These are phyloP conservation scores for Microlaimidae sp. DNA, from an alignment of 2,888 invertebrate species.

Conservation along the genomic window DNA sequence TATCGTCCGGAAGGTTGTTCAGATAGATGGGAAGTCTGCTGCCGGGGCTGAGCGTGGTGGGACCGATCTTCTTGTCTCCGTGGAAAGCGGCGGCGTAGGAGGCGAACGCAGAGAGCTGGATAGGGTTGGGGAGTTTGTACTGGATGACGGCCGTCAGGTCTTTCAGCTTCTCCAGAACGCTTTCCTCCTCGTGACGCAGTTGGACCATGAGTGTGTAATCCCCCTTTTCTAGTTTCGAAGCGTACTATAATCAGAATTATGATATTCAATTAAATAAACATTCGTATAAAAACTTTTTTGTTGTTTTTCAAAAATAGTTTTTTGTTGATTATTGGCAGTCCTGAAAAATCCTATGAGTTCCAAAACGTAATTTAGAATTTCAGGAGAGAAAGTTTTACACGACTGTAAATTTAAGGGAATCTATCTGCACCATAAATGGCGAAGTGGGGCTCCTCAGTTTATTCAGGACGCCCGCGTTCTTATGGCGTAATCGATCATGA, in stretches of 20 bases:
- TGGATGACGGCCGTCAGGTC: conserved; percentile 54
- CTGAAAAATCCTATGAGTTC: too few relatives aligned
- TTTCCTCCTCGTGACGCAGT: conserved; percentile 70
- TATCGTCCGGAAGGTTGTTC: conserved; percentile 59
- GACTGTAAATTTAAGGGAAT: too few relatives aligned
- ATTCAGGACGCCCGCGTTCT: too few relatives aligned
- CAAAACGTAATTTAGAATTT: too few relatives aligned
- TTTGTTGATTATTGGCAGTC: too few relatives aligned
- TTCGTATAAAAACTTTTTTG: too few relatives aligned
- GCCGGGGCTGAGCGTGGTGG: conserved; percentile 47
- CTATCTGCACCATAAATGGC: too few relatives aligned
- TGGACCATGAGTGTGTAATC: conserved; percentile 72
- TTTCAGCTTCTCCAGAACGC: conserved; percentile 62
- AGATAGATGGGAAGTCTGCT: conserved; percentile 57
- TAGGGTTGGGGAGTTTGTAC: conserved; percentile 55
- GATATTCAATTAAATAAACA: too few relatives aligned
- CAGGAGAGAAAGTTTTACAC: too few relatives aligned
- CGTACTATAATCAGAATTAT: conserved; percentile 55
- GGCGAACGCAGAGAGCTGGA: conserved; percentile 59
- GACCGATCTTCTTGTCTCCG: conserved; percentile 58
- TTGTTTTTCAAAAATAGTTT: too few relatives aligned
- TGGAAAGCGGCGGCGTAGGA: conserved; percentile 49
- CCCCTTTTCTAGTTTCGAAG: conserved; percentile 77
- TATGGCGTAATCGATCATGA: too few relatives aligned
- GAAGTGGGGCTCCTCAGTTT: too few relatives aligned